Evolutionary conservation across 1,140 invertebrate species (phyloP).

Genomic region (Hyles euphorbiae): DNA sequence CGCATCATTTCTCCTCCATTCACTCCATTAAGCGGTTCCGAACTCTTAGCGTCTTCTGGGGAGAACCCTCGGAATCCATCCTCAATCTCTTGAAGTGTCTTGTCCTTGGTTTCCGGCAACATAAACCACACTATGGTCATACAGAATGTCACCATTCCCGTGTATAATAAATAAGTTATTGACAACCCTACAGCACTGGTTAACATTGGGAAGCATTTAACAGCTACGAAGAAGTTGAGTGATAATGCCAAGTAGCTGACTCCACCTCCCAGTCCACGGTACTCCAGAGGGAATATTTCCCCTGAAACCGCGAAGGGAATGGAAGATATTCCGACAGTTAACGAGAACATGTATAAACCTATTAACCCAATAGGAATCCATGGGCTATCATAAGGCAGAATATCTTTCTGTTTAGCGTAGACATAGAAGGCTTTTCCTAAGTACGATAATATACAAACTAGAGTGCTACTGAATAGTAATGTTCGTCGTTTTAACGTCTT

Average conservation of each 20-base stretch:
- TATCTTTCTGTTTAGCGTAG: constrained; percentile 38
- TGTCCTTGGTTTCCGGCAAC: constrained; percentile 64
- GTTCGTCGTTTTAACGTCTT: constrained; percentile 54
- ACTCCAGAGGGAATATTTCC: constrained; percentile 63
- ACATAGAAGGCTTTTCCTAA: constrained; percentile 51
- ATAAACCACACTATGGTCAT: constrained; percentile 46
- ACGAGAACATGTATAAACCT: constrained; percentile 58
- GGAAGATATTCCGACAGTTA: constrained; percentile 60
- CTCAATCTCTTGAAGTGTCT: constrained; percentile 62
- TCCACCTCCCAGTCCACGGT: constrained; percentile 58
- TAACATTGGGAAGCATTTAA: constrained; percentile 59
- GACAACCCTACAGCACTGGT: constrained; percentile 43
- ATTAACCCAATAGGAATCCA: constrained; percentile 56
- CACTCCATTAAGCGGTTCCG: constrained; percentile 38
- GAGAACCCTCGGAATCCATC: constrained; percentile 46
- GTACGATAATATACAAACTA: constrained; percentile 52
- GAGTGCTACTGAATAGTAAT: constrained; percentile 47
- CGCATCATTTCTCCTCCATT: constrained; percentile 35
- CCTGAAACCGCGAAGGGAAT: constrained; percentile 64
- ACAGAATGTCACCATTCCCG: constrained; percentile 38
- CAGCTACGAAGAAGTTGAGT: constrained; percentile 57
- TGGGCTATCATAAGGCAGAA: constrained; percentile 39
- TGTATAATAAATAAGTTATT: constrained; percentile 53
- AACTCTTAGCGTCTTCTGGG: constrained; percentile 32
- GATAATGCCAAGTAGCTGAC: constrained; percentile 53